A percentile compares a stretch with the other conserved stretches of the same genome.
Conservation (phyloP, 2,888 invertebrate genomes). For the Toxonevra muliebris region DNA sequence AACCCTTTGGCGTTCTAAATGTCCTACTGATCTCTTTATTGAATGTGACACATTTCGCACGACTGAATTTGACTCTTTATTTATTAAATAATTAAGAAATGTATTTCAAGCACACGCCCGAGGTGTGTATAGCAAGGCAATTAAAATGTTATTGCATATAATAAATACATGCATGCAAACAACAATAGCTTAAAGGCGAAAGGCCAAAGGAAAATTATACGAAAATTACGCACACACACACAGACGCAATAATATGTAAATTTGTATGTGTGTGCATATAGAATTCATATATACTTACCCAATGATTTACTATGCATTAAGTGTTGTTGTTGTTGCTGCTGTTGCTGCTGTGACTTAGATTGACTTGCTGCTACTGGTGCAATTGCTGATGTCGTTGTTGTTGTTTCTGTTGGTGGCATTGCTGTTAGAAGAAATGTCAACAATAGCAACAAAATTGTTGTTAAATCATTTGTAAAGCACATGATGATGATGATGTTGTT, state of each 20-base stretch:
- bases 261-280: not conserved
- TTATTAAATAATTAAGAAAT: too few species aligned
- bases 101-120: too few species aligned
- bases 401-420: constrained; percentile 32
- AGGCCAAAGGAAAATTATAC: not conserved
- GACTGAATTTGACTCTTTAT: too few species aligned
- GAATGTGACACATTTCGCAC: too few species aligned
- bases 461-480: constrained; percentile 27
- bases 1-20: too few species aligned
- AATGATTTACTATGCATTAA: constrained; percentile 3
- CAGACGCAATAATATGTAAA: not conserved
- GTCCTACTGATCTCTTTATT: too few species aligned
- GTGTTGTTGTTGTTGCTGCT: not conserved
- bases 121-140: not conserved
- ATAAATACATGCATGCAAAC: not conserved
- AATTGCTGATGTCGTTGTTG: constrained; percentile 27
- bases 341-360: constrained; percentile 6
- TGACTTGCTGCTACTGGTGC: constrained; percentile 18
- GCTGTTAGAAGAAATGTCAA: constrained; percentile 28
- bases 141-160: not conserved
- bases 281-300: constrained; percentile 20
- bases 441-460: constrained; percentile 28
- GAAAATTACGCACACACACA: not conserved
- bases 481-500: constrained; percentile 11
- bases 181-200: not conserved